Conservation (phyloP, 1,140 invertebrate genomes). For the Limonius californicus region DNA sequence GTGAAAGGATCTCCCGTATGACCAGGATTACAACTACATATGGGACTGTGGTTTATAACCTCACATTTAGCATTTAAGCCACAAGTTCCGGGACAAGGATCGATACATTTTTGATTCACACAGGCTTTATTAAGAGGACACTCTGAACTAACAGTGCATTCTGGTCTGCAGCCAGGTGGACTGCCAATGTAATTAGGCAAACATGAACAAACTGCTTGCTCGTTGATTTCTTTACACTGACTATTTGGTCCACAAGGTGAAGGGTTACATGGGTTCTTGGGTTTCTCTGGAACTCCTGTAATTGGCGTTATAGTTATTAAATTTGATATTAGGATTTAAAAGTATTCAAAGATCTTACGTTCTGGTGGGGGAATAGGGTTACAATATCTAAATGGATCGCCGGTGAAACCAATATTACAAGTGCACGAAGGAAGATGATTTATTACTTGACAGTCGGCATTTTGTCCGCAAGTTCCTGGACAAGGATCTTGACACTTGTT, state of each 20-base stretch:
- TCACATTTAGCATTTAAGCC: slow-evolving; percentile 59
- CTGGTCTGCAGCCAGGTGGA: slow-evolving; percentile 53
- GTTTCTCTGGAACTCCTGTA: too few species aligned
- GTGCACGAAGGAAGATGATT: slow-evolving; percentile 74
- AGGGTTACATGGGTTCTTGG: slow-evolving; percentile 48
- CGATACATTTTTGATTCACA: slow-evolving; percentile 55
- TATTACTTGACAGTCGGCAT: slow-evolving; percentile 70
- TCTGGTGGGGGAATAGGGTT: slow-evolving; percentile 58
- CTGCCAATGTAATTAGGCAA: slow-evolving; percentile 51
- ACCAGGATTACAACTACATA: slow-evolving; percentile 56
- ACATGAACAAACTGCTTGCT: slow-evolving; percentile 50
- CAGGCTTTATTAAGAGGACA: slow-evolving; percentile 60
- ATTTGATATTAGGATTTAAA: too few species aligned
- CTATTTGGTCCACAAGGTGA: slow-evolving; percentile 51
- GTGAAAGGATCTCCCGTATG: slow-evolving; percentile 56
- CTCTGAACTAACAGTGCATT: slow-evolving; percentile 59
- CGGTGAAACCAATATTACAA: slow-evolving; percentile 70
- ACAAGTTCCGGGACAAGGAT: slow-evolving; percentile 60
- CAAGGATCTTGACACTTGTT: slow-evolving; percentile 81
- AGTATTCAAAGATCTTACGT: slow-evolving; percentile 52
- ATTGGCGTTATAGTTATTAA: too few species aligned
- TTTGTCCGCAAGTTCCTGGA: slow-evolving; percentile 71
- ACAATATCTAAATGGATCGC: slow-evolving; percentile 69
- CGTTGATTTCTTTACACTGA: slow-evolving; percentile 38
- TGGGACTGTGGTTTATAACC: slow-evolving; percentile 60